These are phyloP conservation scores for Ancistrus triradiatus DNA, from an alignment of 2,113 vertebrate genomes.

Conservation along the genomic window DNA sequence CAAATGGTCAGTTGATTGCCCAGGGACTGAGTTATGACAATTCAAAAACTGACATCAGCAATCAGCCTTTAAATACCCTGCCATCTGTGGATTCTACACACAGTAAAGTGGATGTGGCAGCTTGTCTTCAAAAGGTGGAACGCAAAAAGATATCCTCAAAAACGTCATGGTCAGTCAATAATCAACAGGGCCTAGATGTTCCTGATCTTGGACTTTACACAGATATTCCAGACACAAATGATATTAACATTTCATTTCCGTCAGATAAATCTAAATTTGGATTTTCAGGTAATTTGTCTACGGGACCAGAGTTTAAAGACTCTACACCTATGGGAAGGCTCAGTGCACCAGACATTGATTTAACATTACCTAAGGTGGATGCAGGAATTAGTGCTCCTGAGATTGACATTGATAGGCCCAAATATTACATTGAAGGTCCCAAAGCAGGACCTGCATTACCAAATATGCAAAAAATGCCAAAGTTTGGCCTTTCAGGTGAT, in stretches of 20 bases:
- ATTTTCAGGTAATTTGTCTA: constrained; percentile 2
- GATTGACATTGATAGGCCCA: constrained; percentile 1
- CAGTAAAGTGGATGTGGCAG: constrained; percentile 9
- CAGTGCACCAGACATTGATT: background rate
- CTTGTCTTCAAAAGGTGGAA: constrained; percentile 21
- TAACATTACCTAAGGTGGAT: background rate
- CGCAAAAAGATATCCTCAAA: background rate
- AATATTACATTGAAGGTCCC: constrained; percentile 6
- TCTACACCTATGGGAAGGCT: no score
- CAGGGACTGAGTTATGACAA: constrained; percentile 15
- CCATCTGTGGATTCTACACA: no score
- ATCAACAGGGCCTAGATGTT: no score
- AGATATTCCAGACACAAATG: constrained; percentile 13
- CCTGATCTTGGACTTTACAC: constrained; percentile 36
- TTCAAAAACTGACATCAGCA: constrained; percentile 27
- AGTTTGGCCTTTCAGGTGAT: background rate
- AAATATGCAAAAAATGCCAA: constrained; percentile 31
- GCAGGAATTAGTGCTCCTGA: background rate
- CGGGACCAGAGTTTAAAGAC: no score
- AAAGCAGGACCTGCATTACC: constrained; percentile 41
- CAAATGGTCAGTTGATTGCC: background rate
- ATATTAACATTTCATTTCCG: background rate
- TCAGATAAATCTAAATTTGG: background rate
- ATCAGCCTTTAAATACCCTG: no score
- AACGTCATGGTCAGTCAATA: background rate